Evolutionary conservation across 2,113 vertebrate species (phyloP).

Genomic region (Mormyrus iriodes): DNA sequence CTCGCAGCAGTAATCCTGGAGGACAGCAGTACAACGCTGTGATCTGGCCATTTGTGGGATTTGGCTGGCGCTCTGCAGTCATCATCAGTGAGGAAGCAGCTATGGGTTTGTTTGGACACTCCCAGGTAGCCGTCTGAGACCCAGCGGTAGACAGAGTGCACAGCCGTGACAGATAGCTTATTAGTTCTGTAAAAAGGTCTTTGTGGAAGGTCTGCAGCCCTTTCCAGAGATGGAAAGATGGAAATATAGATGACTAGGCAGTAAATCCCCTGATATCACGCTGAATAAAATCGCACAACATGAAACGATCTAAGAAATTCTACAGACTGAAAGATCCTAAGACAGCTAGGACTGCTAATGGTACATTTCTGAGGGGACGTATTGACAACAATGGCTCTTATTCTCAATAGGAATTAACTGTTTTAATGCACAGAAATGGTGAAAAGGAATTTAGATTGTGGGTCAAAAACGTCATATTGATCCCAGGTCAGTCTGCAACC

Average conservation of each 20-base stretch:
- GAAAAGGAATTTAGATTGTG: background rate
- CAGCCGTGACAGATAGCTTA: background rate
- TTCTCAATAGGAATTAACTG: background rate
- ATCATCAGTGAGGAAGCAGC: background rate
- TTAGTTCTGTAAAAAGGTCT: background rate
- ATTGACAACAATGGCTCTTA: background rate
- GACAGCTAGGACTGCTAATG: background rate
- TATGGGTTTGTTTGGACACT: background rate
- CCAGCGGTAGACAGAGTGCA: background rate
- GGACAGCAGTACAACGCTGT: slow-evolving; percentile 33
- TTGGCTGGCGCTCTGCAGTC: background rate
- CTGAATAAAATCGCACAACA: background rate
- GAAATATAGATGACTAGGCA: background rate
- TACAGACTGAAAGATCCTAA: background rate
- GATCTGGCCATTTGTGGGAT: slow-evolving; percentile 28
- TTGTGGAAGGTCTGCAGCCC: background rate
- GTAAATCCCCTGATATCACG: background rate
- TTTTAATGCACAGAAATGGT: background rate
- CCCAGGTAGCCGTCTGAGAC: background rate
- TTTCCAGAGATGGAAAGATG: background rate
- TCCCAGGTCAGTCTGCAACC: background rate
- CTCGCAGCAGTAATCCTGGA: slow-evolving; percentile 35
- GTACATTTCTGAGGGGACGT: background rate
- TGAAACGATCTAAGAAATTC: background rate
- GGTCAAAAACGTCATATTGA: background rate